Conservation (phyloP, 2,797 vertebrate genomes). For the Gallirallus australis region DNA sequence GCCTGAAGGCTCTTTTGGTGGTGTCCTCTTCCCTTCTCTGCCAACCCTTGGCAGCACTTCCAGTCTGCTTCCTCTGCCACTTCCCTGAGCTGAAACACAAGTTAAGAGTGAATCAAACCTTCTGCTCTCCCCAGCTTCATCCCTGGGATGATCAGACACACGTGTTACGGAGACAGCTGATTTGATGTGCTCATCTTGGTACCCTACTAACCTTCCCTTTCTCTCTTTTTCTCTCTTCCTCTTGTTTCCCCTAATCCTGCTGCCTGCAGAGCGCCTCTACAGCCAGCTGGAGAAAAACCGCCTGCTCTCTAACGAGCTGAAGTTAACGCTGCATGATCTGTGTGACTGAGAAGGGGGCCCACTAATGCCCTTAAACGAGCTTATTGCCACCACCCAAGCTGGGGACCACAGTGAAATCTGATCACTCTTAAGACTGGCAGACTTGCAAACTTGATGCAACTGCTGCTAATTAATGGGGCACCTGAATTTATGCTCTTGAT, state of each 20-base stretch:
- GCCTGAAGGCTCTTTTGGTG: background rate
- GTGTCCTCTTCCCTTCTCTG: background rate
- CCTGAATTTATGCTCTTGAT: background rate
- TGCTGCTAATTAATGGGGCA: slow-evolving; percentile 38
- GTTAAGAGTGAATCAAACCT: background rate
- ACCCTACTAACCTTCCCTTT: slow-evolving; percentile 78
- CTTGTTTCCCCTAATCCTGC: slow-evolving; percentile 38
- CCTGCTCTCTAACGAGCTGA: slow-evolving; percentile 83
- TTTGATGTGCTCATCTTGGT: background rate
- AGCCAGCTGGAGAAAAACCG: slow-evolving; percentile 83
- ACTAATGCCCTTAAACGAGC: slow-evolving; percentile 63
- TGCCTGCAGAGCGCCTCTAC: slow-evolving; percentile 81
- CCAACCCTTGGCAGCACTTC: background rate
- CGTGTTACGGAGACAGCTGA: background rate
- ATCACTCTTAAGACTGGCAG: slow-evolving; percentile 37
- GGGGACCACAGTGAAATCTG: slow-evolving; percentile 1
- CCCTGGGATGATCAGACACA: background rate
- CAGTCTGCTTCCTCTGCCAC: background rate
- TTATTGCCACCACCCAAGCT: background rate
- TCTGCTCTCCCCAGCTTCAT: background rate
- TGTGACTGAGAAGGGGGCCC: slow-evolving; percentile 80
- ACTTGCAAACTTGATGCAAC: slow-evolving; percentile 9
- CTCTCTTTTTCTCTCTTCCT: slow-evolving; percentile 69
- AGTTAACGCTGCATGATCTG: slow-evolving; percentile 83
- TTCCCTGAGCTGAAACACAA: background rate